Base-by-base conservation (phyloP, 2,113 vertebrate genomes). In the Platycercus adscitus region DNA sequence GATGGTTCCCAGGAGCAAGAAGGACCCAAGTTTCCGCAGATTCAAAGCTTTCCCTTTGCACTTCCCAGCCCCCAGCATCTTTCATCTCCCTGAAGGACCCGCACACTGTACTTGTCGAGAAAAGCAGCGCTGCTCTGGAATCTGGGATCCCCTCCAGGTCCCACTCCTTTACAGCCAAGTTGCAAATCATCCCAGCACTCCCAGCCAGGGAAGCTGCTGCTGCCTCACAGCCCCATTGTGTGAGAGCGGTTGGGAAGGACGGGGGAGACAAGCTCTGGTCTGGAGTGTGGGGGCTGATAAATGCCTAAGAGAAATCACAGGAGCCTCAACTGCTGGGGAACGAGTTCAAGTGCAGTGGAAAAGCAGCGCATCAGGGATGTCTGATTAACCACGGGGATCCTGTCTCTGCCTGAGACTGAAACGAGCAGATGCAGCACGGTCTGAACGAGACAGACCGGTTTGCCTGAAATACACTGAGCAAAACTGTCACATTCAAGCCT, bases 91-190 rank as follows among this genome's bases (percentile, higher is more conserved):
- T 43, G 3, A 80, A 85, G 95, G 93, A 78, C 77, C 85, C 6
- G 1, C 23, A 49, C 90, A 77, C 91, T 73, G 50, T 66, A 52
- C 77, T 93, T 83, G 89, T 79, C 86, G 85, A 60, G 73, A 76
- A 65, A 90, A 82, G 75, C 91, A 94, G 86, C 96, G 94, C 89
- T 77, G 68, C 50, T 96, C 83, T 96, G 94, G 97, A 97, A 96
- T 76, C 72, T 88, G 94, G 96, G 90, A 93, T 82, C n/a, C 3
- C 23, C 9, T 93, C 97, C 97, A 97, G 90, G 41, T 46, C 94
- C 91, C 78, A 52, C 55, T 97, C 47, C 1, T 89, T 96, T 93
- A 66, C 82, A 91, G 91, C 95, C 97, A 96, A 89, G 92, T 11
- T 93, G 93, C 91, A 77, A 92, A 95, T 61, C 91, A 94, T 75